A percentile compares a stretch with the other conserved stretches of the same genome.
Conservation (phyloP, 2,113 vertebrate genomes). For the Cyrtonyx montezumae region DNA sequence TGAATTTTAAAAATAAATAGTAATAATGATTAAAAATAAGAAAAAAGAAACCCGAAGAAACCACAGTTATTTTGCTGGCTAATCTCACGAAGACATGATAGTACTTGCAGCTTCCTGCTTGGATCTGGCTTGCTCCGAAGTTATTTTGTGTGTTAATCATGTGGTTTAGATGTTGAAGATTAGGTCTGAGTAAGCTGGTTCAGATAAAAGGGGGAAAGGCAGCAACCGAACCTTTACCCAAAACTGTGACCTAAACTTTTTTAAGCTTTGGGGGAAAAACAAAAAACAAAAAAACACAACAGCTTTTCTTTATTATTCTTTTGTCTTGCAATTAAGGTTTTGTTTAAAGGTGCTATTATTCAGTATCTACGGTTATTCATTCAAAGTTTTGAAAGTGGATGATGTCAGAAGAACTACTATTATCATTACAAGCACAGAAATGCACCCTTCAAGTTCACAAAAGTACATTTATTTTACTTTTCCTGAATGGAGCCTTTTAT, state of each 20-base stretch:
- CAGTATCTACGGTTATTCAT: conserved; percentile 31
- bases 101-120: conserved; percentile 74
- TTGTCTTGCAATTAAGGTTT: conserved; percentile 68
- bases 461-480: neutral
- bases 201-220: conserved; percentile 65
- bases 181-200: conserved; percentile 63
- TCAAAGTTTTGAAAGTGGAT: neutral
- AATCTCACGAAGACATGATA: conserved; percentile 63
- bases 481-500: neutral
- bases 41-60: conserved; percentile 30
- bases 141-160: conserved; percentile 75
- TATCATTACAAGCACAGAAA: neutral
- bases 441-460: neutral
- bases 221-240: conserved; percentile 32
- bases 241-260: conserved; percentile 45
- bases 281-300: neutral
- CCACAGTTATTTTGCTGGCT: conserved; percentile 70
- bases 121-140: conserved; percentile 67
- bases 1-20: neutral
- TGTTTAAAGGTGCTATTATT: neutral
- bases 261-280: conserved; percentile 9
- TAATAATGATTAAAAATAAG: neutral
- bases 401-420: neutral
- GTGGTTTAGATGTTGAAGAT: conserved; percentile 77
- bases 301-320: conserved; percentile 38